Evolutionary conservation across 2,797 vertebrate species (phyloP), one percentile per base, ranked within the genome.

Genomic region (Pantherophis alleghaniensis): DNA sequence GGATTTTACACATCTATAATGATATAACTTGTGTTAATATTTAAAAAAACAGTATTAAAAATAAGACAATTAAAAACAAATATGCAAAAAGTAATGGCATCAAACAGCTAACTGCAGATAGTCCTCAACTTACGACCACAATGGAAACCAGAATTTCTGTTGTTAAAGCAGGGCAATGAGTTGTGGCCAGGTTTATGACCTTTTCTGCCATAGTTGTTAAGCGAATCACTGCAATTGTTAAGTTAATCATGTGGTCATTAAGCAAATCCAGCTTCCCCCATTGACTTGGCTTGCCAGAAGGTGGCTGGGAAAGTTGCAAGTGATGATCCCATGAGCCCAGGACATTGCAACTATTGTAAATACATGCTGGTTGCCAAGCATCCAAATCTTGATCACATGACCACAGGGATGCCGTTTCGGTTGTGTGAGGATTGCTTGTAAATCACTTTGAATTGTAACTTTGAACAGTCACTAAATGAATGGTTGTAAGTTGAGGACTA

Each of bases 11-110:
- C 37, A 55, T 0, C 20, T 42, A 14, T 69, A 55, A 93, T 94
- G 26, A 56, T 13, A 32, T 16, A 56, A 91, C 91, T 93, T 92
- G 60, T 92, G 89, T 94, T 92, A 94, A 95, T 0, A 56, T 37
- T 93, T 86, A 7, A 66, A 91, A 88, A 63, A 28, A 56, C 4
- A 42, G 11, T 1, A 26, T 22, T 74, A 20, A 69, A 63, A 63
- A 83, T 89, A 89, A 91, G 37, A 51, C 16, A 83, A 22, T 53
- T 87, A 56, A 47, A 47, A 18, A 89, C 53, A 87, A n/a, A 28
- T 91, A 92, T 42, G 11, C 61, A 94, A 93, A 88, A 59, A 2
- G 24, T 53, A 0, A 2, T 86, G 59, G 74, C 28, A 92, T 87
- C 26, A 88, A 79, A 60, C 53, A 92, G 61, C 74, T 32, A 37